Percentiles rank a stretch among this genome's conserved stretches.
Conservation (phyloP, 35 echinoderm and acorn worm species). For the Patiria miniata region DNA sequence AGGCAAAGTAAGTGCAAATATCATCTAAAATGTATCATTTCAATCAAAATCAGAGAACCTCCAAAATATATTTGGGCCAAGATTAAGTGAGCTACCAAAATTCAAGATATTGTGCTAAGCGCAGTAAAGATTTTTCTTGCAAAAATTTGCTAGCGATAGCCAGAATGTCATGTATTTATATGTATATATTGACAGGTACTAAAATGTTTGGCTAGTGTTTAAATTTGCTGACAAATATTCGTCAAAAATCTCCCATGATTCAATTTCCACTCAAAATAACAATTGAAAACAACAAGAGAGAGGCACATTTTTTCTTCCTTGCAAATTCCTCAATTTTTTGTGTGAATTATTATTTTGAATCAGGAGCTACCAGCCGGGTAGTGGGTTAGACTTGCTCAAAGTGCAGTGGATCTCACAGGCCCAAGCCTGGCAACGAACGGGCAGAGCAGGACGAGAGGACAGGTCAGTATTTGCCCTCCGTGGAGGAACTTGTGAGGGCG, state of each 20-base stretch:
- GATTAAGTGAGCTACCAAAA: no score
- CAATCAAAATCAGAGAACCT: no score
- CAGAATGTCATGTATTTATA: no score
- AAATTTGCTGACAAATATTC: background rate
- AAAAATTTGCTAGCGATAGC: no score
- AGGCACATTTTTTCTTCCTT: background rate
- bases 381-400: conserved; percentile 91
- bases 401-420: conserved; percentile 93
- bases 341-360: background rate
- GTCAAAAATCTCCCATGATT: background rate
- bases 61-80: no score
- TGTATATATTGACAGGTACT: no score
- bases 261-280: background rate
- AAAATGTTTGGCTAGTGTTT: no score
- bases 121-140: no score
- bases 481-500: no score
- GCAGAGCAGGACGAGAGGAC: conserved; percentile 83
- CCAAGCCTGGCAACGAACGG: conserved; percentile 93
- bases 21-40: no score
- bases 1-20: conserved; percentile 84
- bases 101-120: no score
- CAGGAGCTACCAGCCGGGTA: conserved; percentile 88
- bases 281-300: no score
- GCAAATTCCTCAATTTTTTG: background rate
- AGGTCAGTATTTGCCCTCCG: conserved; percentile 62